Percentiles rank a stretch among this genome's conserved stretches.
Conservation (phyloP, 2,113 vertebrate genomes). For the Ptilonorhynchus violaceus region DNA sequence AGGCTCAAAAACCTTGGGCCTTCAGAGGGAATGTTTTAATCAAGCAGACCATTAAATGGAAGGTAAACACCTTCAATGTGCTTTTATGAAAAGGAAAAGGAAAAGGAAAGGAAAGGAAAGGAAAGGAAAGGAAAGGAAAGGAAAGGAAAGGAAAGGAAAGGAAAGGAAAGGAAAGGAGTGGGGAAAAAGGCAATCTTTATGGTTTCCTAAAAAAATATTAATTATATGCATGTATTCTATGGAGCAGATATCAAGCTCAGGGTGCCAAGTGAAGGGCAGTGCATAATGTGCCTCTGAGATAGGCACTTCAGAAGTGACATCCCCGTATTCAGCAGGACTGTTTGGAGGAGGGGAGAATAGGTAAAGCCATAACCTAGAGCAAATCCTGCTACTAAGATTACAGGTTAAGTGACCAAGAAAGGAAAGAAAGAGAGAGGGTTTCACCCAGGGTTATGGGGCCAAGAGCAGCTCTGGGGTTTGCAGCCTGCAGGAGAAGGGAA, state of each 20-base stretch:
- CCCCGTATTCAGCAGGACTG: rapidly evolving
- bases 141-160: too few species aligned
- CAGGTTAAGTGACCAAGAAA: neutral
- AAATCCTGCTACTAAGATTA: neutral
- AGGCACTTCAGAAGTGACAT: neutral
- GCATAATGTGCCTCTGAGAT: neutral
- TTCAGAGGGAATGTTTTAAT: neutral
- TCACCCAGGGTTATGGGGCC: neutral
- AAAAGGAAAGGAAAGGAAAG: too few species aligned
- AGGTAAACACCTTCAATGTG: neutral
- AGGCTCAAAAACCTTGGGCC: neutral
- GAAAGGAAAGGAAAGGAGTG: neutral
- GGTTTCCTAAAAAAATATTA: neutral
- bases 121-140: too few species aligned
- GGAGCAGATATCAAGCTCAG: neutral
- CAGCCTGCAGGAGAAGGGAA: neutral
- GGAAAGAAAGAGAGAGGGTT: neutral
- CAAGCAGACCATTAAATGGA: neutral
- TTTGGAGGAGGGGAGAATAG: neutral
- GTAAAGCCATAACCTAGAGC: neutral
- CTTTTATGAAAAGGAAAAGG: neutral
- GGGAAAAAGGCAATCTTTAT: rapidly evolving
- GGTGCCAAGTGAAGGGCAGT: neutral
- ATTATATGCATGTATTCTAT: neutral
- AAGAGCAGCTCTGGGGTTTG: neutral